A percentile compares a stretch with the other conserved stretches of the same genome.
Conservation (phyloP, 2,113 vertebrate genomes). For the Salminus brasiliensis region DNA sequence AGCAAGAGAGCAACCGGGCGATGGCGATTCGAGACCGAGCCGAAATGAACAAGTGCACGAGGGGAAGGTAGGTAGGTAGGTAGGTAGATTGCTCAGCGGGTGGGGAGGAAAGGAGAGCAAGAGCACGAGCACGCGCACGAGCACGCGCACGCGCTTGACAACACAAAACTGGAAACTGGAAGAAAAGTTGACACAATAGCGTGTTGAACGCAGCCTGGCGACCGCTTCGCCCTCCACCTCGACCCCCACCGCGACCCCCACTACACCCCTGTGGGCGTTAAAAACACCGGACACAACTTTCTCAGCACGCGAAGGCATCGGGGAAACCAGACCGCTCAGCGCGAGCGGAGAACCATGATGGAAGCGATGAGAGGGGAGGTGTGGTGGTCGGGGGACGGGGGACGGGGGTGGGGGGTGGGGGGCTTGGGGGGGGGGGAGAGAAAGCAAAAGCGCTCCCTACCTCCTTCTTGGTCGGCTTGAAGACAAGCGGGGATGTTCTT, state of each 20-base stretch:
- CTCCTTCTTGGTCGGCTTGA: constrained; percentile 92
- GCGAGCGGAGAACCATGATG: background rate
- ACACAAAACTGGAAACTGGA: too few species aligned
- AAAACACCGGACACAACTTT: constrained; percentile 12
- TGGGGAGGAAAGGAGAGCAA: too few species aligned
- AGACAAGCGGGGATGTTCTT: constrained; percentile 96
- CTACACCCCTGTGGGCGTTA: background rate
- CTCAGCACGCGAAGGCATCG: background rate
- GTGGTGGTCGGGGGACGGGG: too few species aligned
- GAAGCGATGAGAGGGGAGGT: too few species aligned
- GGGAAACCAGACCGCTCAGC: background rate
- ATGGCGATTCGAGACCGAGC: background rate
- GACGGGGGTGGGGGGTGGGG: too few species aligned
- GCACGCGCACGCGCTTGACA: background rate
- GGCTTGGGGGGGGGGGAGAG: too few species aligned
- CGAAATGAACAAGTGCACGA: background rate
- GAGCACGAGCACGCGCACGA: too few species aligned
- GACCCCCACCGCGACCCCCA: too few species aligned
- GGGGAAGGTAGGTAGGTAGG: too few species aligned
- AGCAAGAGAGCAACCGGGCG: background rate
- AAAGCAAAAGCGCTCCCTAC: constrained; percentile 57
- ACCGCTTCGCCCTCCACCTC: too few species aligned
- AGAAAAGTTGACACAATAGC: constrained; percentile 43
- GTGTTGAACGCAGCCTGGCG: background rate
- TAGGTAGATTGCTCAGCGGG: too few species aligned